Evolutionary conservation across 1,140 invertebrate species (phyloP).

Genomic region (Heliconius nattereri): DNA sequence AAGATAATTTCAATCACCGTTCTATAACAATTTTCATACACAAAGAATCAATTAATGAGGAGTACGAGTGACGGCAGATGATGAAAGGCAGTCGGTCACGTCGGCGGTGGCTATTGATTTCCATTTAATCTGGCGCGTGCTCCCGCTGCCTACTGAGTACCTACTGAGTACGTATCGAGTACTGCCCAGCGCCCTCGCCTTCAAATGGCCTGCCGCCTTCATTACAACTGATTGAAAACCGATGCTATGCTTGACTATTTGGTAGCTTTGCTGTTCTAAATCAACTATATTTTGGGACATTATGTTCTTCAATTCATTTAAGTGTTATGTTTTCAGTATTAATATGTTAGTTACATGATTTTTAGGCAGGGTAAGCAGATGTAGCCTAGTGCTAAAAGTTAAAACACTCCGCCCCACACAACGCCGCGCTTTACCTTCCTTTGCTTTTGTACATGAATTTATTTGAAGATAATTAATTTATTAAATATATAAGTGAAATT

Average conservation of each 20-base stretch:
- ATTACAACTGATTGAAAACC: constrained; percentile 65
- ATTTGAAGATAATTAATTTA: no score
- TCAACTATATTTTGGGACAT: no score
- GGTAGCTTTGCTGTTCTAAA: not conserved
- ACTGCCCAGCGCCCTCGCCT: constrained; percentile 47
- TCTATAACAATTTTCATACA: not conserved
- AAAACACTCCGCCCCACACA: no score
- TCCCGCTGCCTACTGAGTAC: constrained; percentile 44
- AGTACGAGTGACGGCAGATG: constrained; percentile 45
- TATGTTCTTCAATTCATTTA: not conserved
- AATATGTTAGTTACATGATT: not conserved
- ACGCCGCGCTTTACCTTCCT: no score
- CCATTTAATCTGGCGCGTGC: constrained; percentile 77
- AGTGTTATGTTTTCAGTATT: not conserved
- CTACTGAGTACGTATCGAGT: constrained; percentile 15
- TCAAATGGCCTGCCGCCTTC: constrained; percentile 61
- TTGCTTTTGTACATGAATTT: no score
- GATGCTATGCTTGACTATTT: constrained; percentile 18
- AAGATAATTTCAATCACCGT: no score
- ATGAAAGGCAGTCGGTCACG: constrained; percentile 66
- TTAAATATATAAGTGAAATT: no score
- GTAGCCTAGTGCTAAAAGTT: no score
- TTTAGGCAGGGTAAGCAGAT: no score
- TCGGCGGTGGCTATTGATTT: constrained; percentile 73
- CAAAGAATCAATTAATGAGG: constrained; percentile 18